phyloP scores from a whole-genome alignment of 1,140 invertebrate genomes.

The Drosophila obscura region DNA sequence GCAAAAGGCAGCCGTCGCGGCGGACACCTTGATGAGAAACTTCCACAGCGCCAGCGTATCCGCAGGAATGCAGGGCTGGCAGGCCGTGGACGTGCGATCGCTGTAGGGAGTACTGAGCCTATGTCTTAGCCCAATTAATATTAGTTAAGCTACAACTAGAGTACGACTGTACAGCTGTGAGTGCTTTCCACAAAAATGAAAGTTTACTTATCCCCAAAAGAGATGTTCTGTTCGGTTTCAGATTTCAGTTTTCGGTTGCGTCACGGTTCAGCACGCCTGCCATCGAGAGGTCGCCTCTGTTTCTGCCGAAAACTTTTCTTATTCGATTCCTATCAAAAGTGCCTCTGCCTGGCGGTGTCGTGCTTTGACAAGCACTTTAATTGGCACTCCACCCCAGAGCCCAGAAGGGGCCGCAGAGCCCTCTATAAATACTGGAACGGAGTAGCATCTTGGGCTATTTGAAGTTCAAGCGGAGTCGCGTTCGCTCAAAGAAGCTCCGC shows the following conservation, averaged over 20 bases:
- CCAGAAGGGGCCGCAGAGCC: background rate
- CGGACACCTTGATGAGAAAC: conserved; percentile 50
- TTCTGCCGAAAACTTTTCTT: conserved; percentile 53
- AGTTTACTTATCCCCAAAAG: conserved; percentile 55
- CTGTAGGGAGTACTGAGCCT: conserved; percentile 26
- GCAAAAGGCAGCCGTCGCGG: conserved; percentile 36
- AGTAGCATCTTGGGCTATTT: conserved; percentile 49
- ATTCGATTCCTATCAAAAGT: conserved; percentile 74
- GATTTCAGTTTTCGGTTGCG: conserved; percentile 37
- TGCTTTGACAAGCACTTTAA: conserved; percentile 76
- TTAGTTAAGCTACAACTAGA: conserved; percentile 19
- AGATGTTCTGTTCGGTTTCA: conserved; percentile 22
- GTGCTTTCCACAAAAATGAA: conserved; percentile 69
- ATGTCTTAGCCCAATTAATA: conserved; percentile 22
- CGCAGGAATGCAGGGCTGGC: conserved; percentile 64
- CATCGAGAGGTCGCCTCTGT: conserved; percentile 17
- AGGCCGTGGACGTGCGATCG: conserved; percentile 71
- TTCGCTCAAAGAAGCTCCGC: conserved; percentile 7
- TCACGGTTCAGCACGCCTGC: conserved; percentile 65
- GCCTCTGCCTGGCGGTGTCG: conserved; percentile 38
- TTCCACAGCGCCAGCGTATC: conserved; percentile 39
- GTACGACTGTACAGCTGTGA: background rate
- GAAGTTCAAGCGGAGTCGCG: conserved; percentile 37
- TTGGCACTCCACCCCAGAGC: conserved; percentile 29
- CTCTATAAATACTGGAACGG: conserved; percentile 39